Base-by-base conservation (phyloP, 2,888 invertebrate genomes). In the Baronia brevicornis region DNA sequence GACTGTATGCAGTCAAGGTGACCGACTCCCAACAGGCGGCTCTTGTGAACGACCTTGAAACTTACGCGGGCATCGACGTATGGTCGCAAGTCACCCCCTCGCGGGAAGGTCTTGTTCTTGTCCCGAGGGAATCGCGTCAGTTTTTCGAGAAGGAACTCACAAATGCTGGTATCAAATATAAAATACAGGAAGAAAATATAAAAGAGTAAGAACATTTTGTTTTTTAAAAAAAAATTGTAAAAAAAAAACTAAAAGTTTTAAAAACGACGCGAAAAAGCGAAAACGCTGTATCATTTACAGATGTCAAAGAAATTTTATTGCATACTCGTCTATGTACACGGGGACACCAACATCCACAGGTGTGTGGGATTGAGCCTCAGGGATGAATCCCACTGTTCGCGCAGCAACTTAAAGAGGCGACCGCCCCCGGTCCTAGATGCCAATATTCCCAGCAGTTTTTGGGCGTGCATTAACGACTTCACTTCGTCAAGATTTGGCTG, bases 1-100 rank as follows among this genome's bases (percentile, higher is more conserved):
- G 54, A 0, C 25, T 74, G 1, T 74, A 65, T 37, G 55, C 67
- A 43, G 54, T 74, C 0, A 39, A 36, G 1, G 65, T 62, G 2
- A 44, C 46, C 4, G 46, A 44, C n/a, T 31, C 41, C 2, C 51
- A 65, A 3, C 60, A 74, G 35, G 47, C 46, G 1, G 34, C 52
- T 5, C 38, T 24, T 11, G 10, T 41, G 9, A 10, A 38, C 8
- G 26, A 23, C 5, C 12, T 41, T 12, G 35, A 38, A 24, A 25
- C 33, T 12, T 20, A 28, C 13, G 13, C 35, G 15, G 29, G 25
- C 9, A 11, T 45, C 10, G 45, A 48, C 22, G 29, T 38, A 17
- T 41, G 37, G 41, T 35, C 32, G 2, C 13, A 35, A 4, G 32
- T 35, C 8, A 8, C 13, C 1, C 61, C 65, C 1, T 48, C 45